These are phyloP conservation scores for Zaprionus ghesquierei DNA, from an alignment of 1,140 invertebrate genomes.

Conservation along the genomic window DNA sequence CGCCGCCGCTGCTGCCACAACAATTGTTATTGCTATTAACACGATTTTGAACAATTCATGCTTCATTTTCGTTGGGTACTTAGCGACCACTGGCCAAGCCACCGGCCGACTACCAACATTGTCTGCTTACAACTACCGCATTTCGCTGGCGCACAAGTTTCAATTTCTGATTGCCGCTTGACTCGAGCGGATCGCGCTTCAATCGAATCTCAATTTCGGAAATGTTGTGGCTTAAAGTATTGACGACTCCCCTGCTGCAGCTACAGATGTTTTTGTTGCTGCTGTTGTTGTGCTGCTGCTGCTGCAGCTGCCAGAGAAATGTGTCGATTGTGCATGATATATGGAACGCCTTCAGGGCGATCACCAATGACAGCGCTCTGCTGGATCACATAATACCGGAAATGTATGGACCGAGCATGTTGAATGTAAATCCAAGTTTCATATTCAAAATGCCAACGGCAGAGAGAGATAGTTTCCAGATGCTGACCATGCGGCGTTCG, in stretches of 20 bases:
- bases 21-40: conserved; percentile 63
- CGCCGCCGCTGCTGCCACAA: conserved; percentile 27
- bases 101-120: conserved; percentile 18
- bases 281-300: background rate
- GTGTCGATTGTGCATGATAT: conserved; percentile 64
- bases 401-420: conserved; percentile 68
- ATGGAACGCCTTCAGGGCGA: conserved; percentile 63
- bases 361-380: conserved; percentile 68
- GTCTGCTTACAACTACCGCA: conserved; percentile 50
- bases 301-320: conserved; percentile 25
- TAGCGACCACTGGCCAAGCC: conserved; percentile 24
- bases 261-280: conserved; percentile 27
- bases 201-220: background rate
- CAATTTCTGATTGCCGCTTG: conserved; percentile 65
- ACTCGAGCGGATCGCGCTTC: conserved; percentile 43
- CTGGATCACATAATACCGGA: conserved; percentile 66
- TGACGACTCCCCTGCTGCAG: conserved; percentile 5
- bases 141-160: conserved; percentile 57
- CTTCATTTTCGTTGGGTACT: conserved; percentile 43
- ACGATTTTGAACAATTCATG: conserved; percentile 65
- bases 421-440: conserved; percentile 61
- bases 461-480: conserved; percentile 25
- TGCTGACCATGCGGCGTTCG: conserved; percentile 63
- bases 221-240: background rate
- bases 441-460: conserved; percentile 65